Evolutionary conservation across 2,797 vertebrate species (phyloP), one percentile per base, ranked within the genome.

Genomic region (Tapera naevia): DNA sequence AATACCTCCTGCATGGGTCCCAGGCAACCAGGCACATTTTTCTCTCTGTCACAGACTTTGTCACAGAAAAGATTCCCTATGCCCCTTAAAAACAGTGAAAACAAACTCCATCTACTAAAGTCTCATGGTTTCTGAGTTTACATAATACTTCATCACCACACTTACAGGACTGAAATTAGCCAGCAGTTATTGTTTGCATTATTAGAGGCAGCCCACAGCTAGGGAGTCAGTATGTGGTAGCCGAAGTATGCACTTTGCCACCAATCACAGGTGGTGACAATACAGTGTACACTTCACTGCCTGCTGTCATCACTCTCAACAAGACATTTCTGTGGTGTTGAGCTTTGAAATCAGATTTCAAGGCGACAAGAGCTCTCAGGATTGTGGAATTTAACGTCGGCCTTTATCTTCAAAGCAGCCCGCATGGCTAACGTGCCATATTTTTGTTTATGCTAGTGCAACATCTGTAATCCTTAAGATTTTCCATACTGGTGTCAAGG

Each of bases 221-320:
- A 90, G 90, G 71, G 75, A 96, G 71, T 86, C 93, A 73, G 94
- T 95, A 81, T 91, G 89, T 92, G 94, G 94, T 94, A 96, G 96
- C 90, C 94, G 60, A 94, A 96, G 93, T 87, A 93, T 96, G 90
- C 90, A 95, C 94, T 96, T 97, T 94, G 71, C 93, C 93, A 97
- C 90, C 93, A 97, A 95, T 96, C 85, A 94, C 91, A 95, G 89
- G 92, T 97, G 97, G 90, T 97, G 93, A 97, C 96, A 97, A 97
- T 94, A 88, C 91, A 95, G 86, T 57, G 79, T 86, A 96, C 90
- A 96, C 87, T 96, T 96, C 57, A 23, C 93, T 96, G 95, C 94
- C 85, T 95, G 97, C 97, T 97, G 95, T 98, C 96, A 96, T 97
- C 97, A 96, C 96, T 97, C 96, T 96, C 96, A 92, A 97, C 89